Evolutionary conservation across 1,140 invertebrate genomes (phyloP), one percentile per base, ranked within the genome.

Genomic region (Capitella teleta): DNA sequence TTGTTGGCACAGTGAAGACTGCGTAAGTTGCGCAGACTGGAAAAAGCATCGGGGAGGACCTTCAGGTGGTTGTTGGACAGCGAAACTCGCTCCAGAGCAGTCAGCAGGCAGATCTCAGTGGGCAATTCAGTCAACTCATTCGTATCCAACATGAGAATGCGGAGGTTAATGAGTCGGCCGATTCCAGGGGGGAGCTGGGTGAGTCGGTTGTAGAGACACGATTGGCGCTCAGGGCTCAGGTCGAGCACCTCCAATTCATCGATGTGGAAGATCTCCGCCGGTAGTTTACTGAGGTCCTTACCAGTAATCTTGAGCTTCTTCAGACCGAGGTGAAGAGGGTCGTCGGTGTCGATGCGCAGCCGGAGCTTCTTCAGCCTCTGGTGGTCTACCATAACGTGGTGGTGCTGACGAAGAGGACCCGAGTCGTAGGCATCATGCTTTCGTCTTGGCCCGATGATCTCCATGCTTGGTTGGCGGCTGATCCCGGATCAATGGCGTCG

Each of bases 1-100:
- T 74, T 74, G 54, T 73, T 74, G 28, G 68, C 62, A 28, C 68
- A 36, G 51, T 73, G 72, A 19, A 73, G 51, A 51, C 69, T 72
- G 23, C 50, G 49, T 23, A 74, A 56, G 19, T 63, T 59, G n/a
- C 54, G 54, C 26, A 74, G 51, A 24, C 64, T 60, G 5, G 47
- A 44, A 34, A 74, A 62, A 34, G 58, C 60, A 3, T 54, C 47
- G 0, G 72, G 72, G 23, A 74, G 55, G 4, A 40, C 32, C 5
- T 54, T 51, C 24, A 74, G 46, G 5, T 56, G 46, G 58, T 74
- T 74, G 55, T 72, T 72, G 53, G 68, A 70, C 6, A 73, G 56
- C 18, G 68, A 60, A 23, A 74, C 32, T 19, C 64, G 56, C 51
- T 74, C 67, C 28, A 74, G 51, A 49, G 66, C 59, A 1, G 54